phyloP scores from a whole-genome alignment of 2,113 vertebrate genomes.

The Ardeotis arabs region DNA sequence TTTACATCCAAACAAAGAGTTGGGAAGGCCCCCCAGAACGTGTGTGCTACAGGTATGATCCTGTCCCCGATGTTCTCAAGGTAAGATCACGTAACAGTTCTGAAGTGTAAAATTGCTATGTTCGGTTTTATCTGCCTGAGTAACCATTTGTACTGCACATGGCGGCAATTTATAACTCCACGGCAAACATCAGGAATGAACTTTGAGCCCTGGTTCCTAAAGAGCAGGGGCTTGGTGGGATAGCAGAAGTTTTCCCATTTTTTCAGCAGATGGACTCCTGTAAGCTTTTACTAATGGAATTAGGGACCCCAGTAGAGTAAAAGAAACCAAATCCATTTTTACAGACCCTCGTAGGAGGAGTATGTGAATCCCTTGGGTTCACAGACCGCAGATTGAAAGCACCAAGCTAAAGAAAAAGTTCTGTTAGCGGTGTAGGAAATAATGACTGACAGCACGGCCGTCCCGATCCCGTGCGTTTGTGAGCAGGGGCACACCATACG shows the following conservation, averaged over 20 bases:
- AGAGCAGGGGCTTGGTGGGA: background rate
- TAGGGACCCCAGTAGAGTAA: background rate
- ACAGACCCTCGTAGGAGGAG: background rate
- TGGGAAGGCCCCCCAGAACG: background rate
- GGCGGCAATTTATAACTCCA: background rate
- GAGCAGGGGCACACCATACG: too few relatives aligned
- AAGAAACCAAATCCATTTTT: background rate
- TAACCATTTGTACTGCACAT: background rate
- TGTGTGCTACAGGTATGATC: background rate
- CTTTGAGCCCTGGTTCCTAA: background rate
- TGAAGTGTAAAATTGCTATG: background rate
- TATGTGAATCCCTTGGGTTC: background rate
- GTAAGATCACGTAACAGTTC: background rate
- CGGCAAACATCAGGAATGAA: background rate
- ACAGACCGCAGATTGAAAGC: background rate
- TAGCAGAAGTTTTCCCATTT: background rate
- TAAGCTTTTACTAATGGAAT: background rate
- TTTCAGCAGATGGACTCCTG: background rate
- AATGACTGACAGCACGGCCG: rapidly evolving
- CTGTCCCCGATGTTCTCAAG: background rate
- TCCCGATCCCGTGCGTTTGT: background rate
- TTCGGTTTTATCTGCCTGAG: background rate
- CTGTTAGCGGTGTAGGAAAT: background rate
- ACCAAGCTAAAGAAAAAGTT: background rate
- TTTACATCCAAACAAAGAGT: background rate